Conservation (phyloP, 2,113 vertebrate genomes). For the Manacus vitellinus region DNA sequence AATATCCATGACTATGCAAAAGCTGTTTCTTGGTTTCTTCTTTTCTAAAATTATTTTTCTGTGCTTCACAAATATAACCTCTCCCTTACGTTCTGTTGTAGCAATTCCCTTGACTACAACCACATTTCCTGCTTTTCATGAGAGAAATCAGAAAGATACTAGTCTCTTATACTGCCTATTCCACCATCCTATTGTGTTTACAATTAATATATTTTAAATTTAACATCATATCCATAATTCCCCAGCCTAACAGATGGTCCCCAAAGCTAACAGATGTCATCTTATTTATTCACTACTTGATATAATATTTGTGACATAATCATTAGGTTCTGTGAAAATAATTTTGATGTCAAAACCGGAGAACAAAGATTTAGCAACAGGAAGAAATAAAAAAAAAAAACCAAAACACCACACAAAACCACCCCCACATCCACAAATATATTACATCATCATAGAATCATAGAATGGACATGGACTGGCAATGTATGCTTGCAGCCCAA, state of each 20-base stretch:
- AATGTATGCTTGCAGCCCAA: fast-evolving
- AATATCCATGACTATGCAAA: neutral
- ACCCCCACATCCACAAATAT: fast-evolving
- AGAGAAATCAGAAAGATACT: neutral
- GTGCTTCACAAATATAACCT: neutral
- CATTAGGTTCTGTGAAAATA: slow-evolving; percentile 46
- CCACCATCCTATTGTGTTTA: neutral
- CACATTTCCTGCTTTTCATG: neutral
- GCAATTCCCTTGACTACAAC: neutral
- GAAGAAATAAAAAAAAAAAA: neutral
- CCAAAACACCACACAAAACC: too few species aligned
- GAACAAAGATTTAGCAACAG: neutral
- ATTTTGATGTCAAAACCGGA: slow-evolving; percentile 23
- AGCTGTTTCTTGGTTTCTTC: neutral
- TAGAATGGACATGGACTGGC: neutral
- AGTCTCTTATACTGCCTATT: neutral
- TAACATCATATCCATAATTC: slow-evolving; percentile 41
- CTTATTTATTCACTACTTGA: slow-evolving; percentile 44
- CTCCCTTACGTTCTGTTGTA: neutral
- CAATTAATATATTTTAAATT: slow-evolving; percentile 46
- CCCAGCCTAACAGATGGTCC: slow-evolving; percentile 50
- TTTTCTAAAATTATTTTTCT: neutral
- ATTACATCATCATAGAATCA: neutral
- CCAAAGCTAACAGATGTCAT: slow-evolving; percentile 58
- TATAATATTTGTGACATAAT: slow-evolving; percentile 65